phyloP scores from a whole-genome alignment of 2,888 invertebrate genomes.

The Troides helena region DNA sequence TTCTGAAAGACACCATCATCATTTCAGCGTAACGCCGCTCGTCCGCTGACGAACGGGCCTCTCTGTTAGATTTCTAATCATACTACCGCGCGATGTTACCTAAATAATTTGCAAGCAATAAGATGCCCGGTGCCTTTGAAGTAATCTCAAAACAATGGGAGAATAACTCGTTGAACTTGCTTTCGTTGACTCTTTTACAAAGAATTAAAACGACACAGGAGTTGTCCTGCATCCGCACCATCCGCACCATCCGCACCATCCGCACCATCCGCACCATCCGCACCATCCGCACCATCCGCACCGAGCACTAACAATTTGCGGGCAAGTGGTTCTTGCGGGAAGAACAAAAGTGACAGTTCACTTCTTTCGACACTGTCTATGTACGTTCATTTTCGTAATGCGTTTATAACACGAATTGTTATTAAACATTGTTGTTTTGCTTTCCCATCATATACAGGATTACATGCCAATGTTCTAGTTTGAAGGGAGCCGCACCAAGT shows the following conservation, averaged over 20 bases:
- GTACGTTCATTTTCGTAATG: background rate
- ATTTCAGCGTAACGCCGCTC: too few relatives aligned
- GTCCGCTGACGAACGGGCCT: too few relatives aligned
- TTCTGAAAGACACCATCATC: too few relatives aligned
- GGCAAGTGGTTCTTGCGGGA: conserved; percentile 41
- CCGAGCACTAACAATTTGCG: conserved; percentile 42
- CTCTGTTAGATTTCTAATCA: too few relatives aligned
- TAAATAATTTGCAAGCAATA: background rate
- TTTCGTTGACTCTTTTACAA: conserved; percentile 65
- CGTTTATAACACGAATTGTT: background rate
- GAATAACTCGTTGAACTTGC: conserved; percentile 18
- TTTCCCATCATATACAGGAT: too few relatives aligned
- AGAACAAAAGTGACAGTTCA: background rate
- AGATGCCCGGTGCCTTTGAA: background rate
- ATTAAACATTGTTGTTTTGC: too few relatives aligned
- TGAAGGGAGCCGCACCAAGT: too few relatives aligned
- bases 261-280: too few relatives aligned
- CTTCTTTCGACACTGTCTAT: conserved; percentile 33
- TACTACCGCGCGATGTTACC: too few relatives aligned
- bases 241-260: too few relatives aligned
- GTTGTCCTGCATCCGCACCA: conserved; percentile 55
- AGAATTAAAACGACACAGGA: conserved; percentile 71
- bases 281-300: too few relatives aligned
- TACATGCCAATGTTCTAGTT: too few relatives aligned
- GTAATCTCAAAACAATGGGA: conserved; percentile 9